phyloP scores from a whole-genome alignment of 2,888 invertebrate genomes.

The Desoria tigrina region DNA sequence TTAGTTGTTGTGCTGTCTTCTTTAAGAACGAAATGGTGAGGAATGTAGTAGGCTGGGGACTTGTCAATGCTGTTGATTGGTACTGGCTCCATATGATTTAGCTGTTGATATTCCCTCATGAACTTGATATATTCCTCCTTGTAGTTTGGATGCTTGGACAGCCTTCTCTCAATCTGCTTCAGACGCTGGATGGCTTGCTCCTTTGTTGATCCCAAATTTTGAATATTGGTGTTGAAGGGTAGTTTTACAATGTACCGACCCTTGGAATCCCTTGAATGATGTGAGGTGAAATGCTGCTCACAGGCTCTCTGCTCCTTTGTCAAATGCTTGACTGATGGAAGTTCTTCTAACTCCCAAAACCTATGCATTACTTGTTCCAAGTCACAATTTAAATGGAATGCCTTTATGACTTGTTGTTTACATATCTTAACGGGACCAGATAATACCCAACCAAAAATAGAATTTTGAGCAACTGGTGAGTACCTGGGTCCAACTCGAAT shows the following conservation, averaged over 20 bases:
- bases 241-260: constrained; percentile 23
- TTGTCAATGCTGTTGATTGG: constrained; percentile 6
- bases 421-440: background rate
- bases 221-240: constrained; percentile 14
- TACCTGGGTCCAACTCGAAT: background rate
- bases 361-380: background rate
- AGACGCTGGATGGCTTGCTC: constrained; percentile 46
- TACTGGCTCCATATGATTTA: constrained; percentile 47
- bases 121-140: constrained; percentile 39
- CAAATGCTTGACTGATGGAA: background rate
- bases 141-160: constrained; percentile 26
- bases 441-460: background rate
- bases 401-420: background rate
- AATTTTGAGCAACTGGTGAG: background rate
- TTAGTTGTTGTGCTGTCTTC: constrained; percentile 52
- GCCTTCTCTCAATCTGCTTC: constrained; percentile 38
- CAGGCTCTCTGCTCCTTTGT: constrained; percentile 18
- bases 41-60: constrained; percentile 54
- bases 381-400: background rate
- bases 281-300: constrained; percentile 20
- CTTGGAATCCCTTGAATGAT: background rate
- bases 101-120: constrained; percentile 45
- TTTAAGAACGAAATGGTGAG: too few species aligned
- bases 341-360: constrained; percentile 31
- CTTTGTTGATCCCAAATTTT: constrained; percentile 28